Evolutionary conservation across 2,888 invertebrate genomes (phyloP).

Genomic region (Melinopterus prodromus): DNA sequence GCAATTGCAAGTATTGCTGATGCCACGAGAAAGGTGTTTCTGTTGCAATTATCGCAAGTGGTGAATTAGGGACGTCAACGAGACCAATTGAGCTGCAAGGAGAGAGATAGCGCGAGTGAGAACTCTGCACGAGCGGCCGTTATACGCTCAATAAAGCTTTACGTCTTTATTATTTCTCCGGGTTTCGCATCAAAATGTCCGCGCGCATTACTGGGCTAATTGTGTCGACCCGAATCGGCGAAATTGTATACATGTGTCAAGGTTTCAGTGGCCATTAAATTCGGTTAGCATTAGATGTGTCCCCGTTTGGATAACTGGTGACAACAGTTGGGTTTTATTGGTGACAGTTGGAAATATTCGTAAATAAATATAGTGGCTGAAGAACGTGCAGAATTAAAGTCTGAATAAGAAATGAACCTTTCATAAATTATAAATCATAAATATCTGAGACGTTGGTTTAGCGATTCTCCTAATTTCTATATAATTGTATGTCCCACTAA

Average conservation of each 20-base stretch:
- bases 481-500: no score
- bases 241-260: background rate
- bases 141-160: background rate
- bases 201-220: background rate
- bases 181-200: background rate
- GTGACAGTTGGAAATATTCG: background rate
- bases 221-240: background rate
- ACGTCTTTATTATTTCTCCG: background rate
- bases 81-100: background rate
- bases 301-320: background rate
- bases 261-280: background rate
- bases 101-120: background rate
- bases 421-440: no score
- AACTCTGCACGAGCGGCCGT: background rate
- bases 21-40: background rate
- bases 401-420: no score
- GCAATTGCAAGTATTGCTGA: background rate
- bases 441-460: no score
- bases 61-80: background rate
- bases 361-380: no score
- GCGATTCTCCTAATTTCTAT: no score
- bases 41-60: background rate
- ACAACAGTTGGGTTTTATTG: background rate
- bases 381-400: no score
- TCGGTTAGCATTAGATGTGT: background rate